These are phyloP conservation scores for Myrmecobius fasciatus DNA, from an alignment of 2,113 vertebrate genomes.

Conservation along the genomic window DNA sequence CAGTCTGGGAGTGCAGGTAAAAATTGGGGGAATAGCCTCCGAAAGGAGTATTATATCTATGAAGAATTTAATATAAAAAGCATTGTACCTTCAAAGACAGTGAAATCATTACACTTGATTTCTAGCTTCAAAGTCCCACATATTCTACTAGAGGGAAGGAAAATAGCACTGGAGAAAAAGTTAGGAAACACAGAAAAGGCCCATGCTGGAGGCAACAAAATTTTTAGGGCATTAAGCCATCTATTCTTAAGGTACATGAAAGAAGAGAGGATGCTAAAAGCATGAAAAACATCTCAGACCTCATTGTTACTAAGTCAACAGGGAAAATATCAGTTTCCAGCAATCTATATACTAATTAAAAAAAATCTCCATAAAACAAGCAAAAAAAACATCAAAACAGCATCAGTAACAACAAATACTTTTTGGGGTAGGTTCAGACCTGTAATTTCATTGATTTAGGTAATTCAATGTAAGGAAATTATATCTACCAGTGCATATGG, in stretches of 20 bases:
- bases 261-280: background rate
- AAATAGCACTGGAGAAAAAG: background rate
- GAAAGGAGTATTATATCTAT: background rate
- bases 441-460: background rate
- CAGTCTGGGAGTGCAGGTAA: background rate
- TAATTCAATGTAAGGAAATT: background rate
- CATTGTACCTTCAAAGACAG: background rate
- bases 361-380: background rate
- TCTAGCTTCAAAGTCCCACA: background rate
- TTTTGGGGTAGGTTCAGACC: background rate
- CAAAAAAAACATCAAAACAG: background rate
- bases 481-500: background rate
- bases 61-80: background rate
- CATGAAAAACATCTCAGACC: background rate
- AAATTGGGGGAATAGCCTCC: background rate
- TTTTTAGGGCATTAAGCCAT: background rate
- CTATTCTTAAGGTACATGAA: background rate
- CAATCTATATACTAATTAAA: background rate
- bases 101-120: background rate
- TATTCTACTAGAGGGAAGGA: background rate
- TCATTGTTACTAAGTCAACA: background rate
- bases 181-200: background rate
- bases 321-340: background rate
- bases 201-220: background rate
- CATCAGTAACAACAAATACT: background rate